phyloP scores from a whole-genome alignment of 2,113 vertebrate species.

The Macquaria australasica region DNA sequence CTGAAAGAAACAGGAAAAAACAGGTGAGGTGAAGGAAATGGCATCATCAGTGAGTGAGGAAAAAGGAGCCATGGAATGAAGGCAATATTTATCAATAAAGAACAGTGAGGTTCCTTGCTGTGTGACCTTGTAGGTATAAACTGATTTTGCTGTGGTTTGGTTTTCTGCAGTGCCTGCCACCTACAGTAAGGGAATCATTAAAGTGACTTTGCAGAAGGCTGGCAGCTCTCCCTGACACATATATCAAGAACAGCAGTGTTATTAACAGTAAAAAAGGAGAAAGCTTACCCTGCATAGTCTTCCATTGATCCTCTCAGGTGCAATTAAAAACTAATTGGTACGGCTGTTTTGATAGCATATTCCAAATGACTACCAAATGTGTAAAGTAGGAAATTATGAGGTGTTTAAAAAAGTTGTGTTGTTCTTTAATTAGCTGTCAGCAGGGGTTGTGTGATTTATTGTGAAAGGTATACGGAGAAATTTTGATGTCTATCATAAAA shows the following conservation, averaged over 20 bases:
- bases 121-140: constrained; percentile 73
- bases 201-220: constrained; percentile 63
- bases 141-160: constrained; percentile 64
- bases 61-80: constrained; percentile 28
- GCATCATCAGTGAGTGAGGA: constrained; percentile 29
- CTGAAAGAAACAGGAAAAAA: constrained; percentile 16
- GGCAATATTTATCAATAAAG: constrained; percentile 68
- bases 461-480: constrained; percentile 4
- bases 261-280: constrained; percentile 54
- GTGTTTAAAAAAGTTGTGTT: constrained; percentile 56
- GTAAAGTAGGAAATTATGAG: constrained; percentile 51
- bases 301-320: constrained; percentile 64
- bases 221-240: constrained; percentile 61
- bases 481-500: constrained; percentile 34
- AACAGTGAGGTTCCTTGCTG: constrained; percentile 38
- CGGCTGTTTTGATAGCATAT: constrained; percentile 57
- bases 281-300: constrained; percentile 18
- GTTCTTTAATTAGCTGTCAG: constrained; percentile 68
- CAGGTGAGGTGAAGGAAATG: constrained; percentile 29
- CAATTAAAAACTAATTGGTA: constrained; percentile 74
- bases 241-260: constrained; percentile 56
- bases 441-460: constrained; percentile 33
- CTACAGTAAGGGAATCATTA: constrained; percentile 64
- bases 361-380: constrained; percentile 54
- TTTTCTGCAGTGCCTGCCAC: constrained; percentile 60